These are phyloP conservation scores for Drosophila biarmipes DNA, from an alignment of 1,140 invertebrate genomes.

Conservation along the genomic window DNA sequence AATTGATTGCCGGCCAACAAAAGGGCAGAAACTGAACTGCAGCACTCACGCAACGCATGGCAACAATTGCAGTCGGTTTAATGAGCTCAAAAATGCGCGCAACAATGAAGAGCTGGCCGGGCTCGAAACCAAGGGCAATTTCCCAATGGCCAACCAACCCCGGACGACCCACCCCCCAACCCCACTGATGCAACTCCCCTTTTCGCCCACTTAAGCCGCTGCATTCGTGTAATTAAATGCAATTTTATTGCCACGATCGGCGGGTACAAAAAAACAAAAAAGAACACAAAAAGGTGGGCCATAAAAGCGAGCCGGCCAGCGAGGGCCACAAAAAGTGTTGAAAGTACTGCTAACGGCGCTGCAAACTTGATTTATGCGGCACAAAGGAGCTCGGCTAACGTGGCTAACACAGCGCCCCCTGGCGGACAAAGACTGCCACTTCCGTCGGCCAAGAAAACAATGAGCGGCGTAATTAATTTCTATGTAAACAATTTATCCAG, in stretches of 20 bases:
- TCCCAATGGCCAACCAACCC: slow-evolving; percentile 42
- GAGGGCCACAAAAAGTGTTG: slow-evolving; percentile 65
- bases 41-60: slow-evolving; percentile 57
- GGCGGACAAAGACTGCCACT: slow-evolving; percentile 41
- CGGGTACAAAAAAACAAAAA: slow-evolving; percentile 18
- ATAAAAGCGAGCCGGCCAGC: slow-evolving; percentile 38
- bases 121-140: slow-evolving; percentile 47
- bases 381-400: slow-evolving; percentile 20
- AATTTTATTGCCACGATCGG: slow-evolving; percentile 80
- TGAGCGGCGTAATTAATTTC: slow-evolving; percentile 76
- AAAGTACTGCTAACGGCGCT: slow-evolving; percentile 59
- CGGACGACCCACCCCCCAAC: not conserved
- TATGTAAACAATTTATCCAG: slow-evolving; percentile 81
- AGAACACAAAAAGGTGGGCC: slow-evolving; percentile 43
- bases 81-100: slow-evolving; percentile 79
- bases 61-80: slow-evolving; percentile 75
- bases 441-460: slow-evolving; percentile 70
- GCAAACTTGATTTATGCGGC: slow-evolving; percentile 77
- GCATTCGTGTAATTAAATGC: slow-evolving; percentile 74
- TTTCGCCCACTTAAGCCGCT: slow-evolving; percentile 17
- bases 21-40: slow-evolving; percentile 28
- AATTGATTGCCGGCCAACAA: slow-evolving; percentile 71
- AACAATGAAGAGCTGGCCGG: slow-evolving; percentile 68
- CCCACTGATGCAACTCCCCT: not conserved
- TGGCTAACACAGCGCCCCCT: slow-evolving; percentile 38